phyloP scores from a whole-genome alignment of 2,888 invertebrate genomes.

The Xestia rhomboidea region DNA sequence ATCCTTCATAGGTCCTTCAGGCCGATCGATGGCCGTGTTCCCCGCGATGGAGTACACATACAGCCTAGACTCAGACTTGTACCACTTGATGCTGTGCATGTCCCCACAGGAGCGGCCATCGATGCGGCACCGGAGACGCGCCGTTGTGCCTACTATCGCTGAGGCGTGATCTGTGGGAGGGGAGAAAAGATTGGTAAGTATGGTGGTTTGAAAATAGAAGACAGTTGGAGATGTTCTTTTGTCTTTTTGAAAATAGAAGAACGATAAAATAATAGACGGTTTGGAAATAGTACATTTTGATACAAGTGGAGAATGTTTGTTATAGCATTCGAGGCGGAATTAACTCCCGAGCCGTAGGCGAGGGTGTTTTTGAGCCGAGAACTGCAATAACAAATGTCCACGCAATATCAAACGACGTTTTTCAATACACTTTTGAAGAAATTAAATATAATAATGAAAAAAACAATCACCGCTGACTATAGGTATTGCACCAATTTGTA shows the following conservation, averaged over 20 bases:
- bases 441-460: too few species aligned
- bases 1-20: conserved; percentile 93
- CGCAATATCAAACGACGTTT: too few species aligned
- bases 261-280: not conserved
- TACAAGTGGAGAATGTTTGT: too few species aligned
- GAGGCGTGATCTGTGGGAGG: conserved; percentile 90
- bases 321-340: too few species aligned
- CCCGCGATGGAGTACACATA: conserved; percentile 94
- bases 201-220: not conserved
- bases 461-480: too few species aligned
- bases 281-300: too few species aligned
- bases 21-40: conserved; percentile 91
- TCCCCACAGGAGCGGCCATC: conserved; percentile 94
- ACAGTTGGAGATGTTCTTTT: not conserved
- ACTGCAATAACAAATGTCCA: too few species aligned
- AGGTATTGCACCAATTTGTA: too few species aligned
- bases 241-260: not conserved
- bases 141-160: conserved; percentile 93
- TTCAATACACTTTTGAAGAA: too few species aligned
- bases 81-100: conserved; percentile 96
- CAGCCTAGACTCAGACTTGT: conserved; percentile 93
- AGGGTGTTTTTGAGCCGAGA: too few species aligned
- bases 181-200: not conserved
- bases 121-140: conserved; percentile 93
- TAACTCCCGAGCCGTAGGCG: too few species aligned